Evolutionary conservation across 2,888 invertebrate species (phyloP), one percentile per base, ranked within the genome.

Genomic region (Caenorhabditis sp.): DNA sequence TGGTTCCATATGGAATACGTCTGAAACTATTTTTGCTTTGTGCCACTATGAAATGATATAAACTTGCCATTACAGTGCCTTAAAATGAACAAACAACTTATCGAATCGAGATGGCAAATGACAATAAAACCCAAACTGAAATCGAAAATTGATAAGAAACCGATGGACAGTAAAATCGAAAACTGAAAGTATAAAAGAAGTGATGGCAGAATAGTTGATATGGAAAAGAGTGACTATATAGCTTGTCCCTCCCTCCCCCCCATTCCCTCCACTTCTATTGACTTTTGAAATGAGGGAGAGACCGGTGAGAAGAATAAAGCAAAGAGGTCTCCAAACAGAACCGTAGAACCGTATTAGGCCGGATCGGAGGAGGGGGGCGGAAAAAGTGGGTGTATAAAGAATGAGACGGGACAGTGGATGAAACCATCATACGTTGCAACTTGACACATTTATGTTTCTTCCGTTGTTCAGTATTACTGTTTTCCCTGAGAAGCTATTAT

Each of bases 301-400:
- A 59, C 19, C 12, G 12, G 38, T 38, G 38, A 38, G 38, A 38
- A 38, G 38, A 38, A 38, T 5, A 38, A 38, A 12, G 12, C 6
- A 19, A 49, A 14, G 49, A 14, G 19, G 51, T 68, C 51, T 51
- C 35, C 68, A 68, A 68, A 68, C 68, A 49, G 64, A 54, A 63
- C 64, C 64, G 74, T 64, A 49, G 64, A 54, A 63, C 64, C 64
- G 74, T 64, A 64, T 75, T 75, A 75, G 74, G 74, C 41, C 74
- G 64, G 64, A 75, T 75, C 61, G 64, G 44, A 19, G 54, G 63
- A 12, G 28, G 58, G 41, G n/a, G n/a, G n/a, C n/a, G 31, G 47
- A 64, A 44, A 56, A 74, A 54, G 64, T 10, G 38, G 38, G 38
- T 10, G 38, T 5, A 38, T 38, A 12, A 7, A 31, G 38, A 47